Conservation (phyloP, 2,888 invertebrate species). For the Colostygia pectinataria region DNA sequence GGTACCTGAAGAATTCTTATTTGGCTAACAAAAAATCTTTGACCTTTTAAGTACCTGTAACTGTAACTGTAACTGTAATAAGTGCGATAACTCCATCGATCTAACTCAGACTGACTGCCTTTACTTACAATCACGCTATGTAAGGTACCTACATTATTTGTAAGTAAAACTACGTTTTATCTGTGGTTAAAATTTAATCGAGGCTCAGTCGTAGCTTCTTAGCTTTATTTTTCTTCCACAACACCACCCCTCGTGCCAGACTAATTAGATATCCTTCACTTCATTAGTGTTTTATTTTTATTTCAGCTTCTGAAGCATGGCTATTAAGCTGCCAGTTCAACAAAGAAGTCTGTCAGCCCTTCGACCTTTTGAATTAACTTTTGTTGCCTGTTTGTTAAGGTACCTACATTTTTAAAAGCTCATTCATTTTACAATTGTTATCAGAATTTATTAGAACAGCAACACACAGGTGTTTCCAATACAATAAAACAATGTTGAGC, state of each 20-base stretch:
- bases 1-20: too few species aligned
- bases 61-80: too few species aligned
- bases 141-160: too few species aligned
- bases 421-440: too few species aligned
- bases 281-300: conserved; percentile 38
- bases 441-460: too few species aligned
- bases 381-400: not conserved
- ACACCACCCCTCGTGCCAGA: conserved; percentile 27
- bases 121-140: conserved; percentile 14
- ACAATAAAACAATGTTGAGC: too few species aligned
- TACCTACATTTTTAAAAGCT: too few species aligned
- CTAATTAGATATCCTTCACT: conserved; percentile 42
- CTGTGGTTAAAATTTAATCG: conserved; percentile 1
- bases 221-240: conserved; percentile 33
- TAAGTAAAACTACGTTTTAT: too few species aligned
- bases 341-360: conserved; percentile 16
- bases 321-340: conserved; percentile 13
- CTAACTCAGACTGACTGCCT: conserved; percentile 4
- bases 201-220: conserved; percentile 6
- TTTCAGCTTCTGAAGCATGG: conserved; percentile 24
- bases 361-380: conserved; percentile 16
- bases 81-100: conserved; percentile 20
- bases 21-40: too few species aligned
- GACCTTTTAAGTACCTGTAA: too few species aligned
- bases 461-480: too few species aligned